Conservation (phyloP, 2,797 vertebrate species). For the Nannoperca australis region DNA sequence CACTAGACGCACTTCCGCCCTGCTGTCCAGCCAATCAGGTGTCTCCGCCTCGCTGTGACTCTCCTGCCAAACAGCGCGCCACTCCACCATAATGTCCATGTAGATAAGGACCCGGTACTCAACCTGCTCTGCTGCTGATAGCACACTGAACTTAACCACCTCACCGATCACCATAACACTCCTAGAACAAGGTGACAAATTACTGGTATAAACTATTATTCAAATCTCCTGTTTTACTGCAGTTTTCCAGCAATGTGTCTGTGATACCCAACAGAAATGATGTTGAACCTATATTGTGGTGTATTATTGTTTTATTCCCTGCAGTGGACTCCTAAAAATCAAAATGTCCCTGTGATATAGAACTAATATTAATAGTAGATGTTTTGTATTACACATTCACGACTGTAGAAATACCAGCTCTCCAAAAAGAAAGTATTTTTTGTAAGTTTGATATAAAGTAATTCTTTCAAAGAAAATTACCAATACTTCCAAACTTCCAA, state of each 20-base stretch:
- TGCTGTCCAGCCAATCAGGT: slow-evolving; percentile 62
- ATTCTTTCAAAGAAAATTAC: background rate
- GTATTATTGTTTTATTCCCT: background rate
- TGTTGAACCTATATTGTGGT: background rate
- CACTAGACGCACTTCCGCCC: slow-evolving; percentile 79
- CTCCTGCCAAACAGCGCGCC: slow-evolving; percentile 21
- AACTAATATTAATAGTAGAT: background rate
- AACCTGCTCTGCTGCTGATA: slow-evolving; percentile 32
- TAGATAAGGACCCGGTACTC: slow-evolving; percentile 27
- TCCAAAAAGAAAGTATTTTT: background rate
- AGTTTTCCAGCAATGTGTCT: background rate
- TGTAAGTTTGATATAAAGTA: background rate
- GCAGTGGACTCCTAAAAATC: background rate
- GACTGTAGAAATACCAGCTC: background rate
- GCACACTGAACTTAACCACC: background rate
- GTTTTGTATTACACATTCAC: background rate
- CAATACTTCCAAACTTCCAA: background rate
- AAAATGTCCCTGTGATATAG: background rate
- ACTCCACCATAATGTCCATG: background rate
- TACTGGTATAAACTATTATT: background rate
- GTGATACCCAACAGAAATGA: background rate
- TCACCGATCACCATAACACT: too few species aligned
- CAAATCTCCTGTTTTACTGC: background rate
- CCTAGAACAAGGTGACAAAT: too few species aligned
- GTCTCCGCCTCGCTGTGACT: slow-evolving; percentile 54